These are phyloP conservation scores for Portevinia maculata DNA, from an alignment of 2,888 invertebrate genomes.

Conservation along the genomic window DNA sequence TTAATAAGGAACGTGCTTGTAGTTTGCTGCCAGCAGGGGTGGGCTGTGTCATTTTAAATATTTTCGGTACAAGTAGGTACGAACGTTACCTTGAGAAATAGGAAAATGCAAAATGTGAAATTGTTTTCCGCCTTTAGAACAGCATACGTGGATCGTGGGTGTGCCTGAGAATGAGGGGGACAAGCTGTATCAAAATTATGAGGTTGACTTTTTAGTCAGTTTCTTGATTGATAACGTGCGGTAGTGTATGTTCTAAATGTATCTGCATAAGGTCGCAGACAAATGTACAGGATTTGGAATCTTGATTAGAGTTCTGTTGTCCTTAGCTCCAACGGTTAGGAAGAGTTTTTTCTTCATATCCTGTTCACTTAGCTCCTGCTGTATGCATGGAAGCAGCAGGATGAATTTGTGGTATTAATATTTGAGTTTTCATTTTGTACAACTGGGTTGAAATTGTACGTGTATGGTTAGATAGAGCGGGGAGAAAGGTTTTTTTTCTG, in stretches of 20 bases:
- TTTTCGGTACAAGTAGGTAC: slow-evolving; percentile 57
- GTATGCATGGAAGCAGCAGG: slow-evolving; percentile 5
- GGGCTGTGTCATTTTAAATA: slow-evolving; percentile 59
- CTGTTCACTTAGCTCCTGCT: slow-evolving; percentile 19
- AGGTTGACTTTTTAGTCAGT: slow-evolving; percentile 73
- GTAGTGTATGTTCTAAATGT: slow-evolving; percentile 35
- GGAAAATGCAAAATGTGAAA: slow-evolving; percentile 21
- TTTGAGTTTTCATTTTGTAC: slow-evolving; percentile 22
- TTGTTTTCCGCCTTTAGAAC: slow-evolving; percentile 48
- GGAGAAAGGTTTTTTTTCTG: background rate
- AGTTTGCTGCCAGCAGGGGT: slow-evolving; percentile 18
- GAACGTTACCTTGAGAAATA: slow-evolving; percentile 50
- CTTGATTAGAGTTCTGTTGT: slow-evolving; percentile 67
- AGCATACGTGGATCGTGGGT: slow-evolving; percentile 6
- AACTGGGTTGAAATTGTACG: slow-evolving; percentile 16
- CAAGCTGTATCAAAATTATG: slow-evolving; percentile 60
- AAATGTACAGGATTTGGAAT: slow-evolving; percentile 68
- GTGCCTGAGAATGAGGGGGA: background rate
- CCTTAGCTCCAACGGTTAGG: slow-evolving; percentile 34
- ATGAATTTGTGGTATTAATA: slow-evolving; percentile 25
- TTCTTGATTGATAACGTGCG: slow-evolving; percentile 72
- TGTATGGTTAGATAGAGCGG: background rate
- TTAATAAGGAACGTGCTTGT: slow-evolving; percentile 29
- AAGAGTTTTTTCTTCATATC: background rate
- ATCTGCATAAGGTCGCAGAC: slow-evolving; percentile 52